These are phyloP conservation scores for Eulacestoma nigropectus DNA, from an alignment of 2,113 vertebrate species.

Conservation along the genomic window DNA sequence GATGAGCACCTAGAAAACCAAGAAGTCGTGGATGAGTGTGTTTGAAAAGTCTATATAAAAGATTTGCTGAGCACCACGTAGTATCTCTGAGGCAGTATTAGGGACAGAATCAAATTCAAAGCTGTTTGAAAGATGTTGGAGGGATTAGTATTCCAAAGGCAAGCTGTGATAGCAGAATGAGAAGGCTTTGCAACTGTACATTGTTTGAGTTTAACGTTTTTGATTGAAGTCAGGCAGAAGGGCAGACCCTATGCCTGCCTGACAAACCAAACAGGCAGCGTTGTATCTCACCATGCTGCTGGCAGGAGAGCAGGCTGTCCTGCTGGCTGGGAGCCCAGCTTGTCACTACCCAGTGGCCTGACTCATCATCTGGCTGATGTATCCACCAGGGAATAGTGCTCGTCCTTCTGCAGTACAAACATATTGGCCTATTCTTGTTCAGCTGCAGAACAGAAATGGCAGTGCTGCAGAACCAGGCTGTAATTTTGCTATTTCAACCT, in stretches of 20 bases:
- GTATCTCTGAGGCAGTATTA: background rate
- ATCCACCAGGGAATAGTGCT: background rate
- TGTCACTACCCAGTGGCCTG: background rate
- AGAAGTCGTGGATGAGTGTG: background rate
- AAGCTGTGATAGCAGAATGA: background rate
- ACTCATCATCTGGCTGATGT: constrained; percentile 25
- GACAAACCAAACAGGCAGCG: background rate
- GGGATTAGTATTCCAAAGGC: background rate
- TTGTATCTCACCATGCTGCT: background rate
- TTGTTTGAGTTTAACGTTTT: background rate
- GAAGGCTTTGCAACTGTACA: background rate
- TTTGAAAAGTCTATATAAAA: background rate
- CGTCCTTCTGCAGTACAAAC: background rate
- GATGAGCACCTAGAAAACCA: background rate
- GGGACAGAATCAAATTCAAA: background rate
- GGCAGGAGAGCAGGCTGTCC: background rate
- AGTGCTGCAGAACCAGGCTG: background rate
- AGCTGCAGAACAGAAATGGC: background rate
- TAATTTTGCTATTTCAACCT: background rate
- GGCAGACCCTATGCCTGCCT: background rate
- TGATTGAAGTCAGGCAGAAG: background rate
- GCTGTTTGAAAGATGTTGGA: background rate
- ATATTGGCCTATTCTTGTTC: background rate
- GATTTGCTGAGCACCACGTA: accelerated
- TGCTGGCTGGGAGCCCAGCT: background rate